Base-by-base conservation (phyloP, 2,888 invertebrate genomes). In the Phanerotoma sp. region DNA sequence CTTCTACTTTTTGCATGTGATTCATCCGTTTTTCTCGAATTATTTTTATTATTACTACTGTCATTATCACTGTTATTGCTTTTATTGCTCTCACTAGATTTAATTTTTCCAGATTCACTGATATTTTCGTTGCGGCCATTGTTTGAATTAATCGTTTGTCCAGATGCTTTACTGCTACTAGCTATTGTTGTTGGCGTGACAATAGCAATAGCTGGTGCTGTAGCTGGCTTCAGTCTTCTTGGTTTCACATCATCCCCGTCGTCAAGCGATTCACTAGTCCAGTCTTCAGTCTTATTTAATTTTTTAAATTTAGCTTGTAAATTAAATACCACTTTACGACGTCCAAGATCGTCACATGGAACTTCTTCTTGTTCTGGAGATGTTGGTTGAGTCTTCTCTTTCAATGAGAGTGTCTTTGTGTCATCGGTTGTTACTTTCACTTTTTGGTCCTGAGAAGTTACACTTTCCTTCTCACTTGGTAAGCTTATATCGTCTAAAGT, bases 301-400 rank as follows among this genome's bases (percentile, higher is more conserved):
- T 62, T 62, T 21, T 68, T 66, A 1, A 54, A 53, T 52, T 65
- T 71, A 1, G 67, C 58, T 44, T 60, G 66, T n/a, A 72, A 56
- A 44, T 73, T 73, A 33, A 73, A 73, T 3, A 67, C 53, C 0
- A 73, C 70, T 51, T 71, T 72, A 0, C 66, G 68, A 11, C 73
- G 60, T 22, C 51, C 51, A 15, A 61, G 57, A 15, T 69, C 67
- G 2, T 50, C 57, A 15, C 28, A n/a, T 13, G n/a, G 6, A n/a
- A 13, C 28, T 48, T 42, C 2, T 5, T 37, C 37, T 25, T n/a
- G n/a, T n/a, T n/a, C n/a, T n/a, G n/a, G n/a, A n/a, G n/a, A n/a
- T n/a, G 22, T n/a, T 20, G 10, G 25, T 44, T 16, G 20, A 42
- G 7, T 2, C 35, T 16, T 33, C 25, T n/a, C 15, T 11, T 22